These are phyloP conservation scores for Epirrita christyi DNA, from an alignment of 2,888 invertebrate genomes.

Conservation along the genomic window DNA sequence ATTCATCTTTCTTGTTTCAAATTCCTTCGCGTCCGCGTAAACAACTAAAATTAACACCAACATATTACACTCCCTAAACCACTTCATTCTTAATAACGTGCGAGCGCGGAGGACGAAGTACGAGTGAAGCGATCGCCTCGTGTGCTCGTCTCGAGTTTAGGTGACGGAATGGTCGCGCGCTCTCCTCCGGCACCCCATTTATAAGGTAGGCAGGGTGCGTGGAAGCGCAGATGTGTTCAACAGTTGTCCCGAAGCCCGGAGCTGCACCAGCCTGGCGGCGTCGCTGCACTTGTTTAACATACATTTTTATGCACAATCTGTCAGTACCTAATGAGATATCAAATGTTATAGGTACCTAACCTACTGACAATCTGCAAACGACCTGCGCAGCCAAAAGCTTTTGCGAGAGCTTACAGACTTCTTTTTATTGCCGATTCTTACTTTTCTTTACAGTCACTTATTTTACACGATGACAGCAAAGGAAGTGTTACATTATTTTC, in stretches of 20 bases:
- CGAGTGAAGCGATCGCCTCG: constrained; percentile 39
- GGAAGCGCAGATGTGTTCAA: constrained; percentile 74
- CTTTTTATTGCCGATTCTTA: no score
- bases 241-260: constrained; percentile 67
- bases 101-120: constrained; percentile 32
- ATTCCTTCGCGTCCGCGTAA: constrained; percentile 52
- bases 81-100: constrained; percentile 59
- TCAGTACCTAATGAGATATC: no score
- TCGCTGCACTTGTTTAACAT: not conserved
- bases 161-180: constrained; percentile 56
- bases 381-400: no score
- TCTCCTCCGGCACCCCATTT: constrained; percentile 41
- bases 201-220: constrained; percentile 51
- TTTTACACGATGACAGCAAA: no score
- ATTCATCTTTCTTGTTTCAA: constrained; percentile 40
- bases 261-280: constrained; percentile 39
- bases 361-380: no score
- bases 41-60: constrained; percentile 50
- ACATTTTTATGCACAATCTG: not conserved
- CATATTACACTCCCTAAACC: constrained; percentile 50
- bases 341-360: no score
- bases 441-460: no score
- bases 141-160: constrained; percentile 43
- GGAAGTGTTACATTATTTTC: no score
- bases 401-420: no score